Percentiles rank a stretch among this genome's conserved stretches.
Conservation (phyloP, 2,113 vertebrate genomes). For the Ia io region DNA sequence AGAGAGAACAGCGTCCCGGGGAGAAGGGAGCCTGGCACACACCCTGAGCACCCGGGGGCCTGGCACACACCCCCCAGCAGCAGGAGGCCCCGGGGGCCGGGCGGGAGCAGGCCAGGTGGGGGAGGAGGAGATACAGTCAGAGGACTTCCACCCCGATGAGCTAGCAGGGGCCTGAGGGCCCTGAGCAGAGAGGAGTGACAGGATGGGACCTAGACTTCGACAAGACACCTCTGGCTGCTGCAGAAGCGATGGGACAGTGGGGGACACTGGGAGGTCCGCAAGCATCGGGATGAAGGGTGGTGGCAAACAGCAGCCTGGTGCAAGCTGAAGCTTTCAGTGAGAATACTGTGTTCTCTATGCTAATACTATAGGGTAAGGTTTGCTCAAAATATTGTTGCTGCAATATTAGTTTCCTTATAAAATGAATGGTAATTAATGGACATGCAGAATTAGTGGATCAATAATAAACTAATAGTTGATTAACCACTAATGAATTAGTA, state of each 20-base stretch:
- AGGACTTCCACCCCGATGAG: not conserved
- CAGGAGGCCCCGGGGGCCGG: not conserved
- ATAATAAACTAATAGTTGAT: not conserved
- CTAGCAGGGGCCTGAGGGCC: not conserved
- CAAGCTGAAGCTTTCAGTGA: not conserved
- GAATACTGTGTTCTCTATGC: not conserved
- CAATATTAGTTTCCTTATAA: not conserved
- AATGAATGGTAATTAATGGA: not conserved
- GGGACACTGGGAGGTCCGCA: not conserved
- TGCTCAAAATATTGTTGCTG: not conserved
- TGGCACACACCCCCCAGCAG: fast-evolving
- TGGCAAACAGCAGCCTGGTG: not conserved
- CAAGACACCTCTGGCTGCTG: not conserved
- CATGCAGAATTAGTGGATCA: not conserved
- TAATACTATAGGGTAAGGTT: not conserved
- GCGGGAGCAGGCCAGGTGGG: fast-evolving
- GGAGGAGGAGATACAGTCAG: not conserved
- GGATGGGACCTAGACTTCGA: not conserved
- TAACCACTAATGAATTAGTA: not conserved
- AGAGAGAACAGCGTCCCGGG: not conserved
- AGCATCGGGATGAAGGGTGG: not conserved
- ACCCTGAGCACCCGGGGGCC: not conserved
- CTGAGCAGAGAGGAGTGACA: not conserved
- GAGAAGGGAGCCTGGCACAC: not conserved
- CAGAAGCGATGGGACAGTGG: too few relatives aligned